Conservation (phyloP, 2,797 vertebrate genomes). For the Oceanodroma leucorhoa region DNA sequence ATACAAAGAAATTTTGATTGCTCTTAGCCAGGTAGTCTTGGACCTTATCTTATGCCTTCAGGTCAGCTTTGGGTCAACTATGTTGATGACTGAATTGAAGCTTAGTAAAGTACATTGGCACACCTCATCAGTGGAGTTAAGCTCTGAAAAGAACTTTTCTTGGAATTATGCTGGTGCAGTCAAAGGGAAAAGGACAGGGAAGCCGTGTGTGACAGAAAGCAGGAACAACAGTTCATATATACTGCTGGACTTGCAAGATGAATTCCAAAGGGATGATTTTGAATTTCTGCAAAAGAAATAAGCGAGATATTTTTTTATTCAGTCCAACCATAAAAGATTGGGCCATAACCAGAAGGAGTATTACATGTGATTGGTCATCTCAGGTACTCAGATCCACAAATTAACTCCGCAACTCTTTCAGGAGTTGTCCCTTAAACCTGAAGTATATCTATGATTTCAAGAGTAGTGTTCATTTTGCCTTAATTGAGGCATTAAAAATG, state of each 20-base stretch:
- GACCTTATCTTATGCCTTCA: not conserved
- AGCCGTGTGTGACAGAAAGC: not conserved
- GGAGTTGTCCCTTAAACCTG: not conserved
- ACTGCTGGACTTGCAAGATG: not conserved
- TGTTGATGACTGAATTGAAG: not conserved
- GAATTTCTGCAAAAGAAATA: not conserved
- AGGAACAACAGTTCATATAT: not conserved
- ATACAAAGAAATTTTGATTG: conserved; percentile 17
- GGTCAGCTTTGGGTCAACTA: not conserved
- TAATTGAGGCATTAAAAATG: not conserved
- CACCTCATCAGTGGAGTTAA: not conserved
- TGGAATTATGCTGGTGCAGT: not conserved
- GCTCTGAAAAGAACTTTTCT: not conserved
- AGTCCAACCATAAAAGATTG: not conserved
- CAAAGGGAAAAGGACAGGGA: not conserved
- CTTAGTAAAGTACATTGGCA: not conserved
- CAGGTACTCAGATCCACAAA: not conserved
- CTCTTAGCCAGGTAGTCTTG: not conserved
- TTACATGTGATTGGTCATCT: not conserved
- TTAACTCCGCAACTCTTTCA: not conserved
- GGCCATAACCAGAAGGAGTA: not conserved
- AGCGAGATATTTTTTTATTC: not conserved
- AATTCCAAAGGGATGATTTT: not conserved
- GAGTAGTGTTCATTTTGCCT: not conserved
- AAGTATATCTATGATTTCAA: not conserved